Evolutionary conservation across 2,113 vertebrate genomes (phyloP).

Genomic region (Rhabdornis inornatus): DNA sequence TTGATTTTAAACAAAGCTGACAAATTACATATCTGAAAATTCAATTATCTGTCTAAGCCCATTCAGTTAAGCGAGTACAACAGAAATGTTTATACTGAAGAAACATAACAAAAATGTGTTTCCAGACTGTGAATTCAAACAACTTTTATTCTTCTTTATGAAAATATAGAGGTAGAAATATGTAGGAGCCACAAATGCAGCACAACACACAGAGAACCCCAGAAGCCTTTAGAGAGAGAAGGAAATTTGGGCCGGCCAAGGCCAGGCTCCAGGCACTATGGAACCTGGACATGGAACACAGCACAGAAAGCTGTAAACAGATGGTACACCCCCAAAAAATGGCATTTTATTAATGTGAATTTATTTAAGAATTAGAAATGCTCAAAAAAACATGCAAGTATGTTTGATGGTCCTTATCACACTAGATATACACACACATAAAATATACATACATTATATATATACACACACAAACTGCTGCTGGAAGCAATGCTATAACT

Average conservation of each 20-base stretch:
- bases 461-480: neutral
- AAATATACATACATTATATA: neutral
- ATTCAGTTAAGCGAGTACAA: neutral
- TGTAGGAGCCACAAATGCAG: neutral
- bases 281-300: neutral
- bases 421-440: neutral
- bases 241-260: neutral
- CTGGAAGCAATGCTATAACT: neutral
- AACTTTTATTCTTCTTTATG: neutral
- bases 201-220: neutral
- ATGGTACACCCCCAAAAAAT: neutral
- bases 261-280: fast-evolving
- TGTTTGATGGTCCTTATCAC: neutral
- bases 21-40: neutral
- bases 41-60: neutral
- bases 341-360: neutral
- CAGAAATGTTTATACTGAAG: neutral
- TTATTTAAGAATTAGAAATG: neutral
- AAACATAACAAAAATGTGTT: neutral
- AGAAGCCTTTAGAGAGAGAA: neutral
- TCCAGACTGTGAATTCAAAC: neutral
- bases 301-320: neutral
- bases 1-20: neutral
- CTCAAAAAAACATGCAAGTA: neutral
- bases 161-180: neutral